phyloP scores from a whole-genome alignment of 2,797 vertebrate genomes.

The Hippoglossus hippoglossus region DNA sequence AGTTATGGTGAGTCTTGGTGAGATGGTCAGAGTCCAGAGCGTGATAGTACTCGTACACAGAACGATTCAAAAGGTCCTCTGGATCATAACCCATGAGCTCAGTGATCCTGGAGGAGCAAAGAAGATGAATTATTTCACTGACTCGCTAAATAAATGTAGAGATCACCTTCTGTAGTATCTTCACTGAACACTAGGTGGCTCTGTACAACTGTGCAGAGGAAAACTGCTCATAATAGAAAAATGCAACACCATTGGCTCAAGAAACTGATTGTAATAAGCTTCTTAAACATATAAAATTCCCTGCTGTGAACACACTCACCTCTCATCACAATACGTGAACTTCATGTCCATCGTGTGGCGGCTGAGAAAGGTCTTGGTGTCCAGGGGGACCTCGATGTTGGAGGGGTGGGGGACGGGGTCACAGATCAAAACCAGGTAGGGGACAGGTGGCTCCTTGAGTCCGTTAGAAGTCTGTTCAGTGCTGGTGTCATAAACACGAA shows the following conservation, averaged over 20 bases:
- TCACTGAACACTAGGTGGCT: conserved; percentile 83
- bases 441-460: conserved; percentile 89
- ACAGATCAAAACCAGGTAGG: conserved; percentile 95
- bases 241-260: background rate
- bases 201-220: conserved; percentile 38
- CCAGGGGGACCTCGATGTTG: conserved; percentile 98
- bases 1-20: conserved; percentile 95
- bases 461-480: conserved; percentile 83
- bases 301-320: conserved; percentile 75
- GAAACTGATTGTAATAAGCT: conserved; percentile 2
- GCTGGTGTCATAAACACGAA: conserved; percentile 85
- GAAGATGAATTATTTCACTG: background rate
- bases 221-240: background rate
- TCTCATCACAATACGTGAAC: conserved; percentile 98
- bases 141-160: background rate
- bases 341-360: conserved; percentile 99
- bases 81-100: conserved; percentile 97
- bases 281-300: conserved; percentile 4
- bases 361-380: conserved; percentile 98
- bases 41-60: conserved; percentile 98
- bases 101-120: conserved; percentile 88
- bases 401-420: conserved; percentile 98
- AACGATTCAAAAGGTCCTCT: conserved; percentile 93
- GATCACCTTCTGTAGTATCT: conserved; percentile 20
- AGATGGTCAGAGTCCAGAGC: conserved; percentile 97